A percentile compares a stretch with the other conserved stretches of the same genome.
These are phyloP conservation scores for Pomatorhinus ruficollis DNA, from an alignment of 2,113 vertebrate species.

Conservation along the genomic window DNA sequence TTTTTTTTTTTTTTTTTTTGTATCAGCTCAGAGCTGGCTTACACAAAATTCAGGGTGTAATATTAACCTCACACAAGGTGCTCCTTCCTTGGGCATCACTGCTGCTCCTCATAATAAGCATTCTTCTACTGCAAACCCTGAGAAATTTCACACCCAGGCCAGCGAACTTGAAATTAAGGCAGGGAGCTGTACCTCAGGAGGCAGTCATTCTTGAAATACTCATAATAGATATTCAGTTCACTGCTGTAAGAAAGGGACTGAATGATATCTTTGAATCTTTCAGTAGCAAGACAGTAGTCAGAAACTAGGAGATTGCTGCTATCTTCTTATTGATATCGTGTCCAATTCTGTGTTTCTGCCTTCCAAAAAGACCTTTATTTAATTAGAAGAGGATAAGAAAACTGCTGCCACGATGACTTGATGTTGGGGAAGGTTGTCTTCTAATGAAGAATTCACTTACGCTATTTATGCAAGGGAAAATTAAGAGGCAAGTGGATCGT, in stretches of 20 bases:
- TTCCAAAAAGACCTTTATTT: slow-evolving; percentile 37
- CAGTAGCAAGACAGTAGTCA: background rate
- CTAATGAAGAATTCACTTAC: background rate
- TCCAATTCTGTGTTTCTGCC: background rate
- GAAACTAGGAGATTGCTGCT: background rate
- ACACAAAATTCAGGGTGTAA: background rate
- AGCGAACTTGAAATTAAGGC: slow-evolving; percentile 31
- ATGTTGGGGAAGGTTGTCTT: slow-evolving; percentile 1
- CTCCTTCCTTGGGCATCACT: background rate
- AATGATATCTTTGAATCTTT: background rate
- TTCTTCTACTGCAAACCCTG: background rate
- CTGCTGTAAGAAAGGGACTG: background rate
- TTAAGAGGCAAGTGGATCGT: slow-evolving; percentile 29
- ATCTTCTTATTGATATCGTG: background rate
- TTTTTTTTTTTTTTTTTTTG: background rate
- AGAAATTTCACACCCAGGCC: slow-evolving; percentile 1
- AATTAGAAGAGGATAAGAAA: slow-evolving; percentile 23
- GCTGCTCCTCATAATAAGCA: background rate
- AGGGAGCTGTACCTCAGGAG: slow-evolving; percentile 19
- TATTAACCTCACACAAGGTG: background rate
- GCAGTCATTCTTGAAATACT: slow-evolving; percentile 1
- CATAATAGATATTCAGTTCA: slow-evolving; percentile 8
- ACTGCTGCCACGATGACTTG: background rate
- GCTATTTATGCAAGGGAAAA: slow-evolving; percentile 43
- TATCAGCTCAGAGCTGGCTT: background rate